Percentiles rank a stretch among this genome's conserved stretches.
These are phyloP conservation scores for Trigoniulus corallinus DNA, from an alignment of 1,140 invertebrate genomes.

Conservation along the genomic window DNA sequence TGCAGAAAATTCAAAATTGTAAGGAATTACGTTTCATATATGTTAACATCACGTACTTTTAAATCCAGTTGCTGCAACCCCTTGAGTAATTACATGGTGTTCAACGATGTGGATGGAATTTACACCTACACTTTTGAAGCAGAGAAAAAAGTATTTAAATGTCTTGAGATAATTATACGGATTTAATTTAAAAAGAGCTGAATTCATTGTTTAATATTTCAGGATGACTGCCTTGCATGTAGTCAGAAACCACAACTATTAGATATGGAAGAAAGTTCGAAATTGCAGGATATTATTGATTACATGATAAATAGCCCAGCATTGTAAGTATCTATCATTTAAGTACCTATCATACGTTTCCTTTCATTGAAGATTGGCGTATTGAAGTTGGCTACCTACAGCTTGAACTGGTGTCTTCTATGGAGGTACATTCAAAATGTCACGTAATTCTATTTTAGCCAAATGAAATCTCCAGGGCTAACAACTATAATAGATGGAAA, in stretches of 20 bases:
- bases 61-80: conserved; percentile 54
- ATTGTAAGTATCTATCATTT: conserved; percentile 53
- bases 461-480: conserved; percentile 49
- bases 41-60: background rate
- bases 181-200: background rate
- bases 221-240: conserved; percentile 70
- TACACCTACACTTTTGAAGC: conserved; percentile 92
- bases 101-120: conserved; percentile 91
- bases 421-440: background rate
- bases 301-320: conserved; percentile 50
- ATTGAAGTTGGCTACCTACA: too few species aligned
- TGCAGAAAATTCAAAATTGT: conserved; percentile 9
- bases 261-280: conserved; percentile 44
- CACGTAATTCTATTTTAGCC: too few species aligned
- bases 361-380: too few species aligned
- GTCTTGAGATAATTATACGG: too few species aligned
- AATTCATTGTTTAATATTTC: conserved; percentile 15
- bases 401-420: too few species aligned
- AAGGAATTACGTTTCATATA: conserved; percentile 8
- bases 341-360: too few species aligned
- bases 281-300: conserved; percentile 68
- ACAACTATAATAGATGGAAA: conserved; percentile 62
- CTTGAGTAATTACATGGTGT: conserved; percentile 92
- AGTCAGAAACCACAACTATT: conserved; percentile 54
- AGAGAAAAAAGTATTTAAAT: conserved; percentile 43